Evolutionary conservation across 1,140 invertebrate species (phyloP).

Genomic region (Phymorhynchus buccinoides): DNA sequence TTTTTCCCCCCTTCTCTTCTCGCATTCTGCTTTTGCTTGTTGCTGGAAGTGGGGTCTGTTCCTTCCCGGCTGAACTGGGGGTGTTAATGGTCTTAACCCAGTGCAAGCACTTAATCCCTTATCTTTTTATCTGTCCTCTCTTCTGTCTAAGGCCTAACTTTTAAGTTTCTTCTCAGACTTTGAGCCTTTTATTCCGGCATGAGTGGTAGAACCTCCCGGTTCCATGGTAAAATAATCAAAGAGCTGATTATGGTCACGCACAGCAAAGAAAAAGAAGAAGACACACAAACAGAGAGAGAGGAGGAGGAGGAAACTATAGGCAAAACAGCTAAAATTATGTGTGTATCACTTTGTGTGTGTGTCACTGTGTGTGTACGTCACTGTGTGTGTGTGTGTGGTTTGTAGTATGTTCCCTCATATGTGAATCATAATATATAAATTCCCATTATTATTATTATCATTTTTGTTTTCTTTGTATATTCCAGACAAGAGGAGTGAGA

Average conservation of each 20-base stretch:
- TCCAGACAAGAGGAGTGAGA: neutral
- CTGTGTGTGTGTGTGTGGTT: constrained; percentile 27
- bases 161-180: no score
- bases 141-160: no score
- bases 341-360: neutral
- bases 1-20: no score
- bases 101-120: no score
- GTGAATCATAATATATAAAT: neutral
- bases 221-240: no score
- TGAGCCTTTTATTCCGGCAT: neutral
- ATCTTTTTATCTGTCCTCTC: no score
- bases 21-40: no score
- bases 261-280: neutral
- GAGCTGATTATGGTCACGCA: neutral
- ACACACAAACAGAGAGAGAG: neutral
- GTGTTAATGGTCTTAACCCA: no score
- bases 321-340: neutral
- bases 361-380: neutral
- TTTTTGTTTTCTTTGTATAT: neutral
- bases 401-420: neutral
- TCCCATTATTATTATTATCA: neutral
- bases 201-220: neutral
- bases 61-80: no score
- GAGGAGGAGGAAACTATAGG: no score
- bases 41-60: no score